phyloP scores from a whole-genome alignment of 2,888 invertebrate species.

The Cabera pusaria region DNA sequence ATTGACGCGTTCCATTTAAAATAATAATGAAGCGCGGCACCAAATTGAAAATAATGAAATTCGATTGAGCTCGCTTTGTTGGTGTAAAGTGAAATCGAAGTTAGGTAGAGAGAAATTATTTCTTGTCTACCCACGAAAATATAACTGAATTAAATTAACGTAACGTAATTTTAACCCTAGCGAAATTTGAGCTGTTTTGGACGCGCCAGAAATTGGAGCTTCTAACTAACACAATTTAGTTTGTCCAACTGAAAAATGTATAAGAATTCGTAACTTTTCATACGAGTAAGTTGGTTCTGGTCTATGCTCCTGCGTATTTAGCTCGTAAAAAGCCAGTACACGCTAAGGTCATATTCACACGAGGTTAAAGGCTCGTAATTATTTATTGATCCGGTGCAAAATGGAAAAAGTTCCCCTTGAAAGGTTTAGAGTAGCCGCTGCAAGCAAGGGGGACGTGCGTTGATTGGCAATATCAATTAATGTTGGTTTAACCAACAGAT shows the following conservation, averaged over 20 bases:
- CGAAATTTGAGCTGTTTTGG: too few species aligned
- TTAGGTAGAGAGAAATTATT: conserved; percentile 24
- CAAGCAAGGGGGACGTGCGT: conserved; percentile 33
- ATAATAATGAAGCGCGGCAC: conserved; percentile 64
- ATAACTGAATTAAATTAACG: conserved; percentile 6
- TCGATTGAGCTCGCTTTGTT: conserved; percentile 56
- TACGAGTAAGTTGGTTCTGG: conserved; percentile 25
- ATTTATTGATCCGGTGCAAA: conserved; percentile 71
- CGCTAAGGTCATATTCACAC: conserved; percentile 68
- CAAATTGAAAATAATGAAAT: conserved; percentile 73
- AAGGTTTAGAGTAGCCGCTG: conserved; percentile 29
- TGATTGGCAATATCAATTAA: conserved; percentile 40
- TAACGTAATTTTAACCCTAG: too few species aligned
- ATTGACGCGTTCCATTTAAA: conserved; percentile 80
- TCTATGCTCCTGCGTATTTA: conserved; percentile 21
- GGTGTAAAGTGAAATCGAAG: conserved; percentile 40
- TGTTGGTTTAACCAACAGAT: conserved; percentile 32
- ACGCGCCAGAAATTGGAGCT: conserved; percentile 6
- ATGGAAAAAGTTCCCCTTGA: conserved; percentile 55
- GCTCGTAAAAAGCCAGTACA: conserved; percentile 32
- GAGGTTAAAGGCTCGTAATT: conserved; percentile 53
- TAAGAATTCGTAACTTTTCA: too few species aligned
- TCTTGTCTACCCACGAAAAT: conserved; percentile 1
- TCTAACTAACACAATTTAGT: conserved; percentile 12
- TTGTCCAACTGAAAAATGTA: too few species aligned